Evolutionary conservation across 2,888 invertebrate genomes (phyloP).

Genomic region (Platerodrilus igneus): DNA sequence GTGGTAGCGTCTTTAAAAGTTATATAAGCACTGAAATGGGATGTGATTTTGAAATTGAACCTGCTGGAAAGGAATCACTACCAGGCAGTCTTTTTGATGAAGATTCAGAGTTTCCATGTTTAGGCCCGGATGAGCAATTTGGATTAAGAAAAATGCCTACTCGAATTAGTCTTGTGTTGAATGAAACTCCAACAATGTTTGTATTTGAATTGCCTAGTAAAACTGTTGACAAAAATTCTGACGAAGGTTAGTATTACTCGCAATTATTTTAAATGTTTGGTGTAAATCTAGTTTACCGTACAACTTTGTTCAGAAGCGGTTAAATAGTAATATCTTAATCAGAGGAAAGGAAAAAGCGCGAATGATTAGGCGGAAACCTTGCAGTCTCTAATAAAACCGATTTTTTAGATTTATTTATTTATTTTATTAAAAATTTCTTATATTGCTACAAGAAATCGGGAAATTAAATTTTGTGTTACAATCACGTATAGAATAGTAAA

Average conservation of each 20-base stretch:
- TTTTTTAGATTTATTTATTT: too few species aligned
- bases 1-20: conserved; percentile 14
- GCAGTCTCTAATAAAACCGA: too few species aligned
- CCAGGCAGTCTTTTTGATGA: conserved; percentile 1
- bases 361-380: too few species aligned
- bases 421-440: too few species aligned
- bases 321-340: too few species aligned
- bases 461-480: too few species aligned
- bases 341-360: too few species aligned
- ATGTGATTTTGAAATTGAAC: conserved; percentile 19
- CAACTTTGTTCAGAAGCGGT: too few species aligned
- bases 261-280: neutral
- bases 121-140: neutral
- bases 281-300: too few species aligned
- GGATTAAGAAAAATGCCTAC: conserved; percentile 46
- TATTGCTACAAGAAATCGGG: too few species aligned
- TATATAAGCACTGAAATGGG: conserved; percentile 10
- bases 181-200: conserved; percentile 62
- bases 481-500: too few species aligned
- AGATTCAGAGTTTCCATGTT: conserved; percentile 5
- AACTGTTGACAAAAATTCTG: conserved; percentile 57
- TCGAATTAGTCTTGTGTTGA: conserved; percentile 58
- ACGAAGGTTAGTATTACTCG: conserved; percentile 51
- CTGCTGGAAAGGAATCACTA: conserved; percentile 11
- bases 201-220: conserved; percentile 62